Conservation (phyloP, 2,888 invertebrate species). For the Drosophila atripex region DNA sequence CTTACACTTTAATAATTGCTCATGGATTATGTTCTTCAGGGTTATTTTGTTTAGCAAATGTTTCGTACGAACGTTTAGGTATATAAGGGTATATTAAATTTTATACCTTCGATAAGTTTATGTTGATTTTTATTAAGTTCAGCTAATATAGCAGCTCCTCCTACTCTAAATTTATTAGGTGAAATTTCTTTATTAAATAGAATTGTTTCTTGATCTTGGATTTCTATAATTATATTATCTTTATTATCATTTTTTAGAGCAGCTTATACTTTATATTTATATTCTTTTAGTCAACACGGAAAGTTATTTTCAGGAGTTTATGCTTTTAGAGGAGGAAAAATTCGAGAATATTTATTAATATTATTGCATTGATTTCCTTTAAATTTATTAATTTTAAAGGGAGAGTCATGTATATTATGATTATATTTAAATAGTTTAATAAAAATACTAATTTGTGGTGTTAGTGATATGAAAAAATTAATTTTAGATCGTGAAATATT, state of each 20-base stretch:
- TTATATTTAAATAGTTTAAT: slow-evolving; percentile 87
- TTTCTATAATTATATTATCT: slow-evolving; percentile 85
- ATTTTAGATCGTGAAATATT: slow-evolving; percentile 85
- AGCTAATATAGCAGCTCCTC: slow-evolving; percentile 88
- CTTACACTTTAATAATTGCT: slow-evolving; percentile 86
- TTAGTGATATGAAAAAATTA: slow-evolving; percentile 85
- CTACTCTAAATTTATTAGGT: slow-evolving; percentile 88
- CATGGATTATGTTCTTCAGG: slow-evolving; percentile 88
- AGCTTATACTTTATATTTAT: slow-evolving; percentile 87
- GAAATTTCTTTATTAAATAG: slow-evolving; percentile 88
- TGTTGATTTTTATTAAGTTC: slow-evolving; percentile 88
- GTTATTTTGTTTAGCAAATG: slow-evolving; percentile 88
- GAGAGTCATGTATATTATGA: slow-evolving; percentile 85
- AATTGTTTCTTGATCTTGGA: slow-evolving; percentile 85
- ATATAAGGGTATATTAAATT: slow-evolving; percentile 87
- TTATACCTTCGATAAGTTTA: slow-evolving; percentile 86
- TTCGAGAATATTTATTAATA: slow-evolving; percentile 87
- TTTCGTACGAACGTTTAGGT: slow-evolving; percentile 86
- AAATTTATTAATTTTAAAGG: slow-evolving; percentile 86
- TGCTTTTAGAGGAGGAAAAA: slow-evolving; percentile 84
- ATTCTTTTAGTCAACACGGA: slow-evolving; percentile 87
- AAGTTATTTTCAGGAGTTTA: slow-evolving; percentile 85
- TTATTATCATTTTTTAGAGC: slow-evolving; percentile 88
- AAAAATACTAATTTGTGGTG: slow-evolving; percentile 88
- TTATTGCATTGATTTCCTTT: slow-evolving; percentile 87